Percentiles rank a stretch among this genome's conserved stretches.
Conservation (phyloP, 2,888 invertebrate species). For the Chrysopilus asiliformis region DNA sequence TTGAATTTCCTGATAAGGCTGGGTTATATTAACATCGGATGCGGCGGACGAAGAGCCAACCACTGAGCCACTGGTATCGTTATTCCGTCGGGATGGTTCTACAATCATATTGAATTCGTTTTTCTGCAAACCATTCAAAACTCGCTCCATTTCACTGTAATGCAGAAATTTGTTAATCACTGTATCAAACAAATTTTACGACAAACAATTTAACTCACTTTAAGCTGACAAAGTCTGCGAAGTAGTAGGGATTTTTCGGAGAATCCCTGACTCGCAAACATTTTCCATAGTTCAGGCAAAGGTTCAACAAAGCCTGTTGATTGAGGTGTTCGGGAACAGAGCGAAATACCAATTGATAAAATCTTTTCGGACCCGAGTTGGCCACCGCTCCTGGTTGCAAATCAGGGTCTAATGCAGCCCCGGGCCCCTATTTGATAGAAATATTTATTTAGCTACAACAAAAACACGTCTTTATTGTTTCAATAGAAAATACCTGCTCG, state of each 20-base stretch:
- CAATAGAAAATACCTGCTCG: no score
- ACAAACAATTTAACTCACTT: conserved; percentile 6
- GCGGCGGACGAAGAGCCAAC: no score
- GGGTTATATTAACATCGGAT: no score
- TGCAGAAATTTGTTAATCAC: neutral
- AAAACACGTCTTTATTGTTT: no score
- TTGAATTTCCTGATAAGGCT: no score
- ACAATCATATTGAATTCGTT: no score
- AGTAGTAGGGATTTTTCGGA: conserved; percentile 4
- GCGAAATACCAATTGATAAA: conserved; percentile 8
- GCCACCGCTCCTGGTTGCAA: conserved; percentile 11
- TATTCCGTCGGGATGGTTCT: no score
- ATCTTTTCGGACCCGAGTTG: no score
- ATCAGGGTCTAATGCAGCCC: conserved; percentile 8
- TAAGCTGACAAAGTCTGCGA: conserved; percentile 7
- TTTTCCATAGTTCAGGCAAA: conserved; percentile 10
- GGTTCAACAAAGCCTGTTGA: conserved; percentile 5
- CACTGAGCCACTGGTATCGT: no score
- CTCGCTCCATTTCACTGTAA: conserved; percentile 12
- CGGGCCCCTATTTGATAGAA: no score
- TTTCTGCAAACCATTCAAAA: conserved; percentile 5
- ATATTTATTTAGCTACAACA: no score
- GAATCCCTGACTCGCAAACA: conserved; percentile 2
- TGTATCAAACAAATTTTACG: neutral
- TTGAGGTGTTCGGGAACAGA: conserved; percentile 9